Percentiles rank a stretch among this genome's conserved stretches.
Evolutionary conservation across 2,888 invertebrate genomes (phyloP).

Genomic region (Cephus sareptanus): DNA sequence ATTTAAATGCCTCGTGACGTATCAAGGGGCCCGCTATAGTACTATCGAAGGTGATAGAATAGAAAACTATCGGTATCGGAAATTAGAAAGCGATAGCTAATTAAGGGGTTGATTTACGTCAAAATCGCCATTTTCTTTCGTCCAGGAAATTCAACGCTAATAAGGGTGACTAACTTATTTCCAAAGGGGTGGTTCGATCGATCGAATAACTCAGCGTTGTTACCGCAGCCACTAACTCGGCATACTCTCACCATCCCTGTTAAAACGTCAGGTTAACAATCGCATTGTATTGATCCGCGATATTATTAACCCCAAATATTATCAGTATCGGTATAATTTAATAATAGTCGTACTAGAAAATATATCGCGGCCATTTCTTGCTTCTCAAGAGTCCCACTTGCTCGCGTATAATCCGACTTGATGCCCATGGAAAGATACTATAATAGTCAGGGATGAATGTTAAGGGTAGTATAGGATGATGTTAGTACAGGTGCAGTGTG

Average conservation of each 20-base stretch:
- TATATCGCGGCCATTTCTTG: background rate
- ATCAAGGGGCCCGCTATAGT: background rate
- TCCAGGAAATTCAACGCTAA: background rate
- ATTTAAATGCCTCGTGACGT: background rate
- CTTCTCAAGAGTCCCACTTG: background rate
- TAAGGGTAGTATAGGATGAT: background rate
- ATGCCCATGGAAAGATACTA: background rate
- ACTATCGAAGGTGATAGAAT: background rate
- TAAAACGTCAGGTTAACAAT: background rate
- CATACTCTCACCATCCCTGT: background rate
- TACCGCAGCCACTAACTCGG: background rate
- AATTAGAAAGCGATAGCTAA: background rate
- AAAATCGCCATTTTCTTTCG: background rate
- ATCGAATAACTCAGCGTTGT: background rate
- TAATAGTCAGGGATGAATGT: background rate
- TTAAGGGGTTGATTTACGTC: background rate
- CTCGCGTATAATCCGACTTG: background rate
- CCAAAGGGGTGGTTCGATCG: background rate
- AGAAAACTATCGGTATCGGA: background rate
- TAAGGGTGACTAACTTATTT: background rate
- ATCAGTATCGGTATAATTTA: background rate
- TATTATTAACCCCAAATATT: background rate
- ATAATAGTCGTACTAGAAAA: background rate
- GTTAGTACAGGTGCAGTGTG: background rate
- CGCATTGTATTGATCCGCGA: background rate